These are phyloP conservation scores for Apis florea DNA, from an alignment of 1,140 invertebrate species.

Conservation along the genomic window DNA sequence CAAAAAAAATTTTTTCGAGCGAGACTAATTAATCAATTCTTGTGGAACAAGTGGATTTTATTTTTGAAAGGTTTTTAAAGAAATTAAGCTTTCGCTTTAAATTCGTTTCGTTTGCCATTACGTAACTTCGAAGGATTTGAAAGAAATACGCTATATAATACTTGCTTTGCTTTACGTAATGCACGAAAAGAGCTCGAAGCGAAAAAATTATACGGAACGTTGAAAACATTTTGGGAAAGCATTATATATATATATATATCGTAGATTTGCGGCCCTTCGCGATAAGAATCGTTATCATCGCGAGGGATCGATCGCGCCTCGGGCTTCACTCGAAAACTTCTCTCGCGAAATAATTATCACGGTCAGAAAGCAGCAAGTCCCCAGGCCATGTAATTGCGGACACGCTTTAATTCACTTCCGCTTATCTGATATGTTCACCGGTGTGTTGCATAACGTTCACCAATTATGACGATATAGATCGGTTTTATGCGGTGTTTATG, in stretches of 20 bases:
- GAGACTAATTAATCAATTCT: too few relatives aligned
- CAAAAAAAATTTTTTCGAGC: too few relatives aligned
- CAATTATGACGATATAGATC: conserved; percentile 57
- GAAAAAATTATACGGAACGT: neutral
- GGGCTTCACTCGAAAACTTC: conserved; percentile 1
- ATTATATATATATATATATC: neutral
- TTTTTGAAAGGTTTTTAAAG: too few relatives aligned
- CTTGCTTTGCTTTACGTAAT: too few relatives aligned
- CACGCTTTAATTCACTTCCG: conserved; percentile 48
- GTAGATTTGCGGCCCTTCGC: neutral
- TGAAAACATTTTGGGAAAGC: too few relatives aligned
- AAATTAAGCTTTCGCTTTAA: too few relatives aligned
- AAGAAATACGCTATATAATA: too few relatives aligned
- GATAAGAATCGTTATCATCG: conserved; percentile 26
- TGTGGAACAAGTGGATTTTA: too few relatives aligned
- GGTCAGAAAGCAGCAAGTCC: conserved; percentile 20
- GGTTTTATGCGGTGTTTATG: conserved; percentile 34
- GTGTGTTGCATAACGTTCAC: conserved; percentile 29
- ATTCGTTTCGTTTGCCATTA: too few relatives aligned
- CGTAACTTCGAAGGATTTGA: too few relatives aligned
- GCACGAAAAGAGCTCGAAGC: neutral
- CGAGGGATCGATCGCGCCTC: conserved; percentile 10
- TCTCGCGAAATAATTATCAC: conserved; percentile 22
- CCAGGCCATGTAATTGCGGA: conserved; percentile 44
- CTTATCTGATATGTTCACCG: conserved; percentile 57